Base-by-base conservation (phyloP, 2,797 vertebrate genomes). In the Semotilus atromaculatus region DNA sequence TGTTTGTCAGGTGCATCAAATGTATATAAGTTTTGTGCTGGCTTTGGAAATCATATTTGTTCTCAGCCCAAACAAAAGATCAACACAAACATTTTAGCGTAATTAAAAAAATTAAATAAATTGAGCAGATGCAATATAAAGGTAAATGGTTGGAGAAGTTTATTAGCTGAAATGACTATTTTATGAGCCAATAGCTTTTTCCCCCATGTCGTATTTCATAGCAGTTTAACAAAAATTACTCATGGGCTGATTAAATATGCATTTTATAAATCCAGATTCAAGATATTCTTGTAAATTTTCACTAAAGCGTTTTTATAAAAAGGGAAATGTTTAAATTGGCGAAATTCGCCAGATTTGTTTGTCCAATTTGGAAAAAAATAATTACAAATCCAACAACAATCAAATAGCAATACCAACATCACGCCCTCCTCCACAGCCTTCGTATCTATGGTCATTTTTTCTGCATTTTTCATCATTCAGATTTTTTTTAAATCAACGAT, bases 1-100 rank as follows among this genome's bases (percentile, higher is more conserved):
- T 84, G 76, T 87, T 58, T 71, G 78, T 81, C 45, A 23, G 5
- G 67, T 78, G 80, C 72, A 38, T 81, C 26, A 43, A 85, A 74
- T 76, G 68, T 80, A 53, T 23, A 23, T 79, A 74, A 48, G 71
- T 68, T 78, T 48, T 68, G 78, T 34, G 75, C 67, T 86, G 72
- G 55, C 72, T 55, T 23, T 64, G 6, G 29, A 31, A 55, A 36
- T 86, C 62, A 45, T 4, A 58, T 81, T 64, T 71, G 85, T 82
- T 76, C 13, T n/a, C 36, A 38, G 64, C 62, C 19, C 2, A 66
- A 9, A n/a, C 11, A 10, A 55, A 70, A 70, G 9, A n/a, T 38
- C 21, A 67, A 34, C 64, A 66, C 8, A 60, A 76, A 53, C 16
- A n/a, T 40, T 85, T 70, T 19, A 21, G 55, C 66, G 3, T 45